Evolutionary conservation across 2,888 invertebrate genomes (phyloP).

Genomic region (Aphrophora alni): DNA sequence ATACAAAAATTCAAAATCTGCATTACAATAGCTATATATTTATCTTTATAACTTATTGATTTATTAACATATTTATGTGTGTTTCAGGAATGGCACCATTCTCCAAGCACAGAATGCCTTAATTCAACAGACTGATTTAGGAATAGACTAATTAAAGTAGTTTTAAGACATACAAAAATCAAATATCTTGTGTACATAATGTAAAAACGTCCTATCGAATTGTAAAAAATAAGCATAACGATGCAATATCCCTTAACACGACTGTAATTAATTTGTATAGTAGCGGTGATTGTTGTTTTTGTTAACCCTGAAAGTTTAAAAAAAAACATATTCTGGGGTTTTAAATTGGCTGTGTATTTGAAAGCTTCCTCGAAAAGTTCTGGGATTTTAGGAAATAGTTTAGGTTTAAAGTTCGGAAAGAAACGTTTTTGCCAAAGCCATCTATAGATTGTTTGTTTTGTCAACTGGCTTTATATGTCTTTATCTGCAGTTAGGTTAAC

Average conservation of each 20-base stretch:
- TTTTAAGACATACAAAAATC: constrained; percentile 18
- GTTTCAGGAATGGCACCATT: neutral
- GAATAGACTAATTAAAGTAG: constrained; percentile 14
- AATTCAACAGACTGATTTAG: constrained; percentile 46
- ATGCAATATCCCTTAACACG: neutral
- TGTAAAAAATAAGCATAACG: neutral
- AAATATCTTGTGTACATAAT: constrained; percentile 33
- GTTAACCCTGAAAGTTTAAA: neutral
- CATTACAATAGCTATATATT: too few relatives aligned
- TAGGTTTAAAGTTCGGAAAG: neutral
- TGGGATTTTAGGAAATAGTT: neutral
- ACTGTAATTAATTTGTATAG: neutral
- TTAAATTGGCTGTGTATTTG: neutral
- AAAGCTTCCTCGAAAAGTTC: neutral
- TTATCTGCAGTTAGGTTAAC: neutral
- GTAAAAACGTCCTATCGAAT: constrained; percentile 10
- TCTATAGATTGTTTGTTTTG: neutral
- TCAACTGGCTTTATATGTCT: neutral
- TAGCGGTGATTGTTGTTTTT: neutral
- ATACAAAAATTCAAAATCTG: too few relatives aligned
- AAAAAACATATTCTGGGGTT: neutral
- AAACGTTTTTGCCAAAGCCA: neutral
- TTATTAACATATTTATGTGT: too few relatives aligned
- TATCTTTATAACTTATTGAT: too few relatives aligned
- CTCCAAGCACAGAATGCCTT: constrained; percentile 42